These are phyloP conservation scores for Bombus affinis DNA, from an alignment of 1,140 invertebrate species.

Conservation along the genomic window DNA sequence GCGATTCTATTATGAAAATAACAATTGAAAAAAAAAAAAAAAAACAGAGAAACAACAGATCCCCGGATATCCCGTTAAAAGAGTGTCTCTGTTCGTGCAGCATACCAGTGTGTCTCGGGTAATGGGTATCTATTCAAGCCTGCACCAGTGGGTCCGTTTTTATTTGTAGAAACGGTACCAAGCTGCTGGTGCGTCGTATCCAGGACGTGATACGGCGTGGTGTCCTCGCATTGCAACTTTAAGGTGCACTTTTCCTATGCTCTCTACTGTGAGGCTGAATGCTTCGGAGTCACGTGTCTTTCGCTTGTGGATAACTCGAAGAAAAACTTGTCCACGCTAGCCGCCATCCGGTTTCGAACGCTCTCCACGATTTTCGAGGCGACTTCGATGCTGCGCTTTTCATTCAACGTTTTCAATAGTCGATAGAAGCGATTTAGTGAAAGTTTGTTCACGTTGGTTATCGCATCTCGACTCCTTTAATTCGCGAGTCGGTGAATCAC, in stretches of 20 bases:
- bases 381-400: constrained; percentile 3
- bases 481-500: no score
- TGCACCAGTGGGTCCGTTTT: constrained; percentile 41
- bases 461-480: neutral
- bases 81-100: constrained; percentile 48
- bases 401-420: neutral
- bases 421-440: neutral
- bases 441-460: neutral
- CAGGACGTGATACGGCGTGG: constrained; percentile 47
- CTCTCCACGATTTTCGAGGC: neutral
- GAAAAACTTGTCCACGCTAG: constrained; percentile 42
- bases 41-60: neutral
- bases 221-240: constrained; percentile 55
- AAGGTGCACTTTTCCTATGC: constrained; percentile 58
- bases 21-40: neutral
- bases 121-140: constrained; percentile 48
- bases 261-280: constrained; percentile 50
- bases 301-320: constrained; percentile 24
- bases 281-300: constrained; percentile 42
- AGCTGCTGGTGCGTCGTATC: constrained; percentile 48
- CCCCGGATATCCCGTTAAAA: constrained; percentile 4
- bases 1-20: neutral
- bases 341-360: neutral
- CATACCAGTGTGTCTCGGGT: constrained; percentile 57
- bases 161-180: constrained; percentile 46